Percentiles rank a stretch among this genome's conserved stretches.
Conservation (phyloP, 1,140 invertebrate species). For the Meloidogyne floridensis region DNA sequence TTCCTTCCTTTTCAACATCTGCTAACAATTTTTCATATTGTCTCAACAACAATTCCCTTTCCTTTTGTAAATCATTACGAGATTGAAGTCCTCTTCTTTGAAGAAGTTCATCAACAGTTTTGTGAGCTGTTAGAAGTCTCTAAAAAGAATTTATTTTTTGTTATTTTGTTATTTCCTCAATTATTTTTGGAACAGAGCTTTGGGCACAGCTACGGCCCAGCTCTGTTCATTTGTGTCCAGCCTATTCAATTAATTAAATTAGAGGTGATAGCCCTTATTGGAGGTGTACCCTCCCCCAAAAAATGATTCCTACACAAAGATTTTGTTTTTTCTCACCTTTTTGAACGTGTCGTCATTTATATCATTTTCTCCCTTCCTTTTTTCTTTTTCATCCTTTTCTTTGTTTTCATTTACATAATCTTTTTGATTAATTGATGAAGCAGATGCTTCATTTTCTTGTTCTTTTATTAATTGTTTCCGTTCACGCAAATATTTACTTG, state of each 20-base stretch:
- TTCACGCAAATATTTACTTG: constrained; percentile 43
- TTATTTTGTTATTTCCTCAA: background rate
- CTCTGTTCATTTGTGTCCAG: background rate
- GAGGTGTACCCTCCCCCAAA: no score
- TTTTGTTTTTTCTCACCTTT: background rate
- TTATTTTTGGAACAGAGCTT: no score
- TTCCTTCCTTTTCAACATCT: constrained; percentile 10
- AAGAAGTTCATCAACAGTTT: constrained; percentile 46
- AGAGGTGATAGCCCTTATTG: no score
- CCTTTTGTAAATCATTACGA: constrained; percentile 35
- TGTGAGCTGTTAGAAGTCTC: constrained; percentile 45
- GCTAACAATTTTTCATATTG: constrained; percentile 41
- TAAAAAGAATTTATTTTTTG: constrained; percentile 41
- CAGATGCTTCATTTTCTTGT: background rate
- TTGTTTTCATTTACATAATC: background rate
- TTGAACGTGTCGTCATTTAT: constrained; percentile 14
- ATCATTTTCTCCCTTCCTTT: constrained; percentile 30
- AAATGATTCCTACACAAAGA: no score
- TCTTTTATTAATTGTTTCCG: constrained; percentile 32
- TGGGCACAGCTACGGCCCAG: no score
- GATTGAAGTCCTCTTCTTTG: constrained; percentile 39
- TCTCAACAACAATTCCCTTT: constrained; percentile 37
- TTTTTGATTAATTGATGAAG: background rate
- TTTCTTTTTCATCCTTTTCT: constrained; percentile 1
- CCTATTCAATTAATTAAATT: background rate